phyloP scores from a whole-genome alignment of 2,113 vertebrate genomes.

The Papio anubis region DNA sequence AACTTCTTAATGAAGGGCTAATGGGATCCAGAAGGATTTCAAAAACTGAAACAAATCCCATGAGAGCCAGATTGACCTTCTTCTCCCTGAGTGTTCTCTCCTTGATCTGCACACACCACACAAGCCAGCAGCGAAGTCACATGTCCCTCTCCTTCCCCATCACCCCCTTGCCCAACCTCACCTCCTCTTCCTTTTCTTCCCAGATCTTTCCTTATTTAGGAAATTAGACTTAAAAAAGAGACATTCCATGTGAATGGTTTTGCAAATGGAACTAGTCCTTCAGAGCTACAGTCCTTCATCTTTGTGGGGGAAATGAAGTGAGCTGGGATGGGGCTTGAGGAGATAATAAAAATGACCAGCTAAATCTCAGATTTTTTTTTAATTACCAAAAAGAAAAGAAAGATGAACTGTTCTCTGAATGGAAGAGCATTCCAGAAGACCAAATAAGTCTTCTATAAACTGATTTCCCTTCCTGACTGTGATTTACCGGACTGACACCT shows the following conservation, averaged over 20 bases:
- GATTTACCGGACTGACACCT: constrained; percentile 86
- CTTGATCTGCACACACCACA: constrained; percentile 31
- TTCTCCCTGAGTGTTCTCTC: not conserved
- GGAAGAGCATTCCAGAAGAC: constrained; percentile 80
- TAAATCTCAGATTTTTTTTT: constrained; percentile 75
- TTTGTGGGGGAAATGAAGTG: not conserved
- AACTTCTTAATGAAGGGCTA: constrained; percentile 46
- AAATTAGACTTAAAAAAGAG: constrained; percentile 75
- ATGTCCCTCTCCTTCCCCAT: not conserved
- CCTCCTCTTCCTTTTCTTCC: not conserved
- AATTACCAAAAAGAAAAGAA: constrained; percentile 72
- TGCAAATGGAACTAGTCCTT: constrained; percentile 58
- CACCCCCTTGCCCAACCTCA: not conserved
- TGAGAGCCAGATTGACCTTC: constrained; percentile 14
- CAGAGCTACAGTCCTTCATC: constrained; percentile 73
- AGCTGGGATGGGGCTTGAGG: not conserved
- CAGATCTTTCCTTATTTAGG: not conserved
- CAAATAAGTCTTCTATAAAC: constrained; percentile 86
- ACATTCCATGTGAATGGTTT: constrained; percentile 44
- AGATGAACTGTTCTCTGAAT: constrained; percentile 82
- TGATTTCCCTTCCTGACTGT: constrained; percentile 86
- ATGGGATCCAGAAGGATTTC: constrained; percentile 37
- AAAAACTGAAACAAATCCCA: constrained; percentile 38
- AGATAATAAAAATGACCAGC: constrained; percentile 70
- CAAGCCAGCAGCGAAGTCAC: not conserved